Conservation (phyloP, 2,888 invertebrate species). For the Chrysolina oricalcia region DNA sequence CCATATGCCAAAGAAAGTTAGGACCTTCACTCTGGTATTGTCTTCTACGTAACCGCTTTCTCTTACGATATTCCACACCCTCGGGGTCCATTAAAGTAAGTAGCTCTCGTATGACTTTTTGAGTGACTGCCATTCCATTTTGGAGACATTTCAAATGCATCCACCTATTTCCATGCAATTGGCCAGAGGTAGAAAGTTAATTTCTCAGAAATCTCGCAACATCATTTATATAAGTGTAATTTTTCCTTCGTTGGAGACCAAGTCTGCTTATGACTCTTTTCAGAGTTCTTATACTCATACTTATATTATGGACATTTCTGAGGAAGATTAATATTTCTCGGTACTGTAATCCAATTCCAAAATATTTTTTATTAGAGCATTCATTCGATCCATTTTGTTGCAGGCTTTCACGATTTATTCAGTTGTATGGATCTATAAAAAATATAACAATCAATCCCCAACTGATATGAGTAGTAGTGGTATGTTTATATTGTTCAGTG, state of each 20-base stretch:
- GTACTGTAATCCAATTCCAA: conserved; percentile 23
- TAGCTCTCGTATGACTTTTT: conserved; percentile 39
- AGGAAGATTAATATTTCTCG: conserved; percentile 19
- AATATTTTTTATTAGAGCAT: conserved; percentile 21
- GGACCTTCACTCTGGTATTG: conserved; percentile 38
- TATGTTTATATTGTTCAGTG: too few relatives aligned
- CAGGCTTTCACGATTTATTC: too few relatives aligned
- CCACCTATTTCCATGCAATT: conserved; percentile 49
- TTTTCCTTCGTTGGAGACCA: conserved; percentile 11
- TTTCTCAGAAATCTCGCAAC: conserved; percentile 38
- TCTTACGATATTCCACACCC: conserved; percentile 18
- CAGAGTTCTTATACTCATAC: too few relatives aligned
- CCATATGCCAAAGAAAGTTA: conserved; percentile 47
- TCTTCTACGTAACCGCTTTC: conserved; percentile 30
- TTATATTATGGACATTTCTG: background rate
- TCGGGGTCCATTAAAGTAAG: conserved; percentile 7
- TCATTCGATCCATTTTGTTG: conserved; percentile 4
- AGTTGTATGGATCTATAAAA: too few relatives aligned
- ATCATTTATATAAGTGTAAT: conserved; percentile 20
- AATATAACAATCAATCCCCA: too few relatives aligned
- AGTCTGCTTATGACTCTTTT: conserved; percentile 22
- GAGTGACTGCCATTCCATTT: conserved; percentile 41
- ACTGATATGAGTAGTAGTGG: too few relatives aligned
- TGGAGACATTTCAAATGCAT: conserved; percentile 50
- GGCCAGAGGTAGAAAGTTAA: conserved; percentile 39